phyloP scores from a whole-genome alignment of 1,140 invertebrate genomes.

The Drosophila obscura region DNA sequence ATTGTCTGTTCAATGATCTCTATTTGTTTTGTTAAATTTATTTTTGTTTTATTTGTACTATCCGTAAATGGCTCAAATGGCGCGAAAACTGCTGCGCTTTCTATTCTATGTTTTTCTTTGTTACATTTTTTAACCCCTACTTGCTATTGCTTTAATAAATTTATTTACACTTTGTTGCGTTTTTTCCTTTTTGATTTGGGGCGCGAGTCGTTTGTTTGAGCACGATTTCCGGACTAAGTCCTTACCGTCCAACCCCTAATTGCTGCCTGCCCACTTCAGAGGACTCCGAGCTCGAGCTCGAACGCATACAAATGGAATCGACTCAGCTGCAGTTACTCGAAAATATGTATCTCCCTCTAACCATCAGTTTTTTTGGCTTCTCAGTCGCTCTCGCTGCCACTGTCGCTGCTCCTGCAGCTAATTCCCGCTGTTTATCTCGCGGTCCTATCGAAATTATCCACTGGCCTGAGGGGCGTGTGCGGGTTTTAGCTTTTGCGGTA shows the following conservation, averaged over 20 bases:
- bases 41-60: constrained; percentile 38
- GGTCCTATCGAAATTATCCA: constrained; percentile 66
- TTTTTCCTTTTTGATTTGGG: constrained; percentile 66
- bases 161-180: constrained; percentile 80
- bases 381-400: constrained; percentile 28
- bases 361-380: constrained; percentile 65
- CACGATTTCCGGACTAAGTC: constrained; percentile 54
- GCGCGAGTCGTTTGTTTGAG: constrained; percentile 67
- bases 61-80: constrained; percentile 59
- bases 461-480: constrained; percentile 59
- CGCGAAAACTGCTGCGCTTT: constrained; percentile 72
- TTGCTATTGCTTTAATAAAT: constrained; percentile 66
- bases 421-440: constrained; percentile 57
- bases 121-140: constrained; percentile 33
- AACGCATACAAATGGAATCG: not conserved
- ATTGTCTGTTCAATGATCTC: constrained; percentile 62
- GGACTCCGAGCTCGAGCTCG: constrained; percentile 4
- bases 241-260: constrained; percentile 69
- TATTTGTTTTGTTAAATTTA: constrained; percentile 45
- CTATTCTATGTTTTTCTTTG: constrained; percentile 43
- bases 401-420: constrained; percentile 9
- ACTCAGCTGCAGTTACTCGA: constrained; percentile 60
- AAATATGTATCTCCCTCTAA: constrained; percentile 64
- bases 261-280: constrained; percentile 67
- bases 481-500: constrained; percentile 66